phyloP scores from a whole-genome alignment of 2,888 invertebrate genomes.

The Drosophila atripex region DNA sequence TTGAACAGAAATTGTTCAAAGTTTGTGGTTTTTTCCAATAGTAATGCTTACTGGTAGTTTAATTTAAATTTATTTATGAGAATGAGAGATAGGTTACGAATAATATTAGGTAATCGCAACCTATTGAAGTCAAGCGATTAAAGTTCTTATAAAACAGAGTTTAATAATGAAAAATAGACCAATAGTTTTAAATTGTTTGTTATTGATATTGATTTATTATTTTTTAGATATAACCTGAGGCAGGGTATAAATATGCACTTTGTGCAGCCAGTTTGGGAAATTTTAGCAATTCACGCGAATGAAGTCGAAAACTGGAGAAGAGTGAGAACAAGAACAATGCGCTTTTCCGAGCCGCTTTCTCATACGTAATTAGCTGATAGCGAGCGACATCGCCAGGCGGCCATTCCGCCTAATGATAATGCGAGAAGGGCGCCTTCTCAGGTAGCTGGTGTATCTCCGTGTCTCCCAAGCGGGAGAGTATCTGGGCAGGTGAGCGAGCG shows the following conservation, averaged over 20 bases:
- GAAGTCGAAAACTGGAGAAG: slow-evolving; percentile 16
- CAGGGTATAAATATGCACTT: slow-evolving; percentile 47
- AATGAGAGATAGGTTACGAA: not conserved
- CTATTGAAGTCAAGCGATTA: not conserved
- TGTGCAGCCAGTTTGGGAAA: slow-evolving; percentile 51
- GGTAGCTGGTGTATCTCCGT: slow-evolving; percentile 46
- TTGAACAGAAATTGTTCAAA: not conserved
- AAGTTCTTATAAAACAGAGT: not conserved
- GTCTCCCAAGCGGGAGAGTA: slow-evolving; percentile 11
- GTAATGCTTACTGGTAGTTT: not conserved
- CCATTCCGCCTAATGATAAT: slow-evolving; percentile 72
- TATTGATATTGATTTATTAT: not conserved
- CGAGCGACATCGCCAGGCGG: slow-evolving; percentile 48
- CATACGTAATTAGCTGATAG: slow-evolving; percentile 74
- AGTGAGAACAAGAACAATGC: slow-evolving; percentile 48
- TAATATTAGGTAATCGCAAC: not conserved
- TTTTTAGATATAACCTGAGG: not conserved
- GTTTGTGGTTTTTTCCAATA: not conserved
- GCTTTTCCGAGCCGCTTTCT: slow-evolving; percentile 50
- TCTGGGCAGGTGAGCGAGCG: slow-evolving; percentile 7
- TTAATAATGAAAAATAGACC: not conserved
- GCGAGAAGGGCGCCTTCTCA: slow-evolving; percentile 72
- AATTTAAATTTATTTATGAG: not conserved
- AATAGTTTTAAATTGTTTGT: not conserved
- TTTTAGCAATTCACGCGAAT: slow-evolving; percentile 55